Evolutionary conservation across 2,113 vertebrate species (phyloP).

Genomic region (Urocynchramus pylzowi): DNA sequence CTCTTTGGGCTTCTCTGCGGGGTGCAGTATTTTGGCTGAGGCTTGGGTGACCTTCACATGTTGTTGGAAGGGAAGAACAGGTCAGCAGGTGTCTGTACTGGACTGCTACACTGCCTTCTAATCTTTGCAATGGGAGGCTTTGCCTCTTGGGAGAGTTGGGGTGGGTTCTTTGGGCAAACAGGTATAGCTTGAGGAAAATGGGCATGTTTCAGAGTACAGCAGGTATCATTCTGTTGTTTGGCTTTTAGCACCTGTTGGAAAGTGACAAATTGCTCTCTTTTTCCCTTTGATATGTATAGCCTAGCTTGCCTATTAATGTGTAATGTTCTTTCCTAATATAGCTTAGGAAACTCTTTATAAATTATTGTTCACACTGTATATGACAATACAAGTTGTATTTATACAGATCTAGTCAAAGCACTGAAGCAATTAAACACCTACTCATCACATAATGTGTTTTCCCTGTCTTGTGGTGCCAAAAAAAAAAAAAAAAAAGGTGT

Average conservation of each 20-base stretch:
- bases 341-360: slow-evolving; percentile 1
- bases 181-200: neutral
- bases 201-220: neutral
- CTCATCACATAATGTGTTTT: slow-evolving; percentile 38
- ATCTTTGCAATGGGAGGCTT: rapidly evolving
- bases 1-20: neutral
- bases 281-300: neutral
- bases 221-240: neutral
- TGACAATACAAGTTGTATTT: neutral
- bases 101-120: neutral
- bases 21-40: neutral
- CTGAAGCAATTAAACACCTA: slow-evolving; percentile 18
- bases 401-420: neutral
- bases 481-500: slow-evolving; percentile 37
- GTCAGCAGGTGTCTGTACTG: neutral
- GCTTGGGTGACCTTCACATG: neutral
- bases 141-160: neutral
- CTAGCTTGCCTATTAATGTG: slow-evolving; percentile 12
- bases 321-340: slow-evolving; percentile 42
- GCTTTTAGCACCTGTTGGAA: slow-evolving; percentile 19
- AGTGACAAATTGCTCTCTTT: neutral
- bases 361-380: neutral
- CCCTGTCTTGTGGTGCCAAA: slow-evolving; percentile 19
- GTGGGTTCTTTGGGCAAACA: neutral
- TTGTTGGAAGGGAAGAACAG: neutral